phyloP scores from a whole-genome alignment of 2,888 invertebrate species.

The Leptinotarsa tumamoca region DNA sequence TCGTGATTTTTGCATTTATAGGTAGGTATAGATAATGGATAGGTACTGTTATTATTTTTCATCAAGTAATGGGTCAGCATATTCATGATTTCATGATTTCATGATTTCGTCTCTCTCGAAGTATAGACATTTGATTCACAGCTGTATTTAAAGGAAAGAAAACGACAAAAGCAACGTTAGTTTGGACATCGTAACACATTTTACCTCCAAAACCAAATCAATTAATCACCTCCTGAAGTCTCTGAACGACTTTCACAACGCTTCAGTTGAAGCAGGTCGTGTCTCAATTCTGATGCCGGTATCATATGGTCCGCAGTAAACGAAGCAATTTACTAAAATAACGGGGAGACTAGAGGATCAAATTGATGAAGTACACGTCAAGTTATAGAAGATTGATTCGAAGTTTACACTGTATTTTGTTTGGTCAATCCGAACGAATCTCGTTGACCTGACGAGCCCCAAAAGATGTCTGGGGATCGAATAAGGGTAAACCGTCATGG shows the following conservation, averaged over 20 bases:
- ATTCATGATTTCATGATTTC: too few species aligned
- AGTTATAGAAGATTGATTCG: conserved; percentile 14
- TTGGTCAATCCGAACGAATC: not conserved
- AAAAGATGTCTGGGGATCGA: not conserved
- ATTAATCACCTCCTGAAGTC: conserved; percentile 9
- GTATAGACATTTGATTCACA: too few species aligned
- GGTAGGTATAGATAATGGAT: too few species aligned
- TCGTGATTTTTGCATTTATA: too few species aligned
- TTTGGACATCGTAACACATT: not conserved
- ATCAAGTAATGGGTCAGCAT: too few species aligned
- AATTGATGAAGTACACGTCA: conserved; percentile 17
- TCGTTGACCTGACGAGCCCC: not conserved
- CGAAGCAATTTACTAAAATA: conserved; percentile 20
- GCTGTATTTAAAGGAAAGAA: too few species aligned
- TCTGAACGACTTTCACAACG: not conserved
- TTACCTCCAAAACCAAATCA: not conserved
- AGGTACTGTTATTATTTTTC: too few species aligned
- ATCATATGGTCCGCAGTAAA: conserved; percentile 10
- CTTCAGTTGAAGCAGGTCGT: not conserved
- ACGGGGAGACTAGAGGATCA: conserved; percentile 11
- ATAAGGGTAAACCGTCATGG: not conserved
- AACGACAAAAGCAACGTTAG: too few species aligned
- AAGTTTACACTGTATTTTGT: not conserved
- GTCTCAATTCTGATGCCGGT: not conserved
- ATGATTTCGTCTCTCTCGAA: too few species aligned